phyloP scores from a whole-genome alignment of 2,113 vertebrate species.

The Corythaeola cristata region DNA sequence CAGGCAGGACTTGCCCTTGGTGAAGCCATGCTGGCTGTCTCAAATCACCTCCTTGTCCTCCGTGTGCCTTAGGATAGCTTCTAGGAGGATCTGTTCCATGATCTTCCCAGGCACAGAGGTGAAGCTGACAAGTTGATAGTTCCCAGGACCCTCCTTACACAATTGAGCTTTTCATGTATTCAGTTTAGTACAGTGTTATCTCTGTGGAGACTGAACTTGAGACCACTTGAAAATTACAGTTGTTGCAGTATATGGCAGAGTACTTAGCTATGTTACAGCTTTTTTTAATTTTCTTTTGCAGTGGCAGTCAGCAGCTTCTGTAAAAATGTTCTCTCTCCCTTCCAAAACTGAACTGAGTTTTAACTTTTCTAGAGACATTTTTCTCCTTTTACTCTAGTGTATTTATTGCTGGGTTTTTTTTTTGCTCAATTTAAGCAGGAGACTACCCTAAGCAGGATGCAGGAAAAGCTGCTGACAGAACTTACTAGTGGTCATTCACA shows the following conservation, averaged over 20 bases:
- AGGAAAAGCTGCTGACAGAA: not conserved
- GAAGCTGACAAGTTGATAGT: too few species aligned
- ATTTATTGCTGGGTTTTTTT: not conserved
- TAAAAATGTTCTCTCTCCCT: not conserved
- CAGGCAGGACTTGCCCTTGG: too few species aligned
- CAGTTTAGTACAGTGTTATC: not conserved
- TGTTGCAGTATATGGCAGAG: not conserved
- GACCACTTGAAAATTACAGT: slow-evolving; percentile 32
- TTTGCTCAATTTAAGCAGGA: not conserved
- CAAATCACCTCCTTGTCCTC: too few species aligned
- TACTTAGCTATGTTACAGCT: not conserved
- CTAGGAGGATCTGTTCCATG: too few species aligned
- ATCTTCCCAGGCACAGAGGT: too few species aligned
- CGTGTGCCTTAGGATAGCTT: too few species aligned
- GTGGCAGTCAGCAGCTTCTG: not conserved
- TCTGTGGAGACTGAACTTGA: not conserved
- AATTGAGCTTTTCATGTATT: not conserved
- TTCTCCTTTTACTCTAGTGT: not conserved
- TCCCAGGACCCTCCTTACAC: not conserved
- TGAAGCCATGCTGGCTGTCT: too few species aligned
- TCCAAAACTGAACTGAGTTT: not conserved
- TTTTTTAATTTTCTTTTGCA: not conserved
- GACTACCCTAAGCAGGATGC: not conserved
- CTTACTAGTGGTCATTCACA: not conserved
- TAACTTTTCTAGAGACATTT: not conserved